These are phyloP conservation scores for Sebastes umbrosus DNA, from an alignment of 2,797 vertebrate species.

Conservation along the genomic window DNA sequence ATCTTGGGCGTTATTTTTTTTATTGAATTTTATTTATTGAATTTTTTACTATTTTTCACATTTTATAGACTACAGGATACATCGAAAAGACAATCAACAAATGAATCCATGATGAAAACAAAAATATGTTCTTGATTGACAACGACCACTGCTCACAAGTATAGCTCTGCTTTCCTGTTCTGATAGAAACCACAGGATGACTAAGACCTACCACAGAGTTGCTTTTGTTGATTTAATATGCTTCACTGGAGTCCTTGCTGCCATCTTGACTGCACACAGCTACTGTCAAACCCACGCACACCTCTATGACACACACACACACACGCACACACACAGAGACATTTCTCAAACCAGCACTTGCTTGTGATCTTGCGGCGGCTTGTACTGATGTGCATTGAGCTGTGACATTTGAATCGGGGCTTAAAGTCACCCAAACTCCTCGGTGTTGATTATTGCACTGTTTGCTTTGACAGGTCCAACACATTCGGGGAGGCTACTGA, in stretches of 20 bases:
- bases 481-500: background rate
- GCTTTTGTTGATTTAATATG: conserved; percentile 59
- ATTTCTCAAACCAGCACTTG: conserved; percentile 9
- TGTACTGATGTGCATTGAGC: conserved; percentile 28
- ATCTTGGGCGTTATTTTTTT: background rate
- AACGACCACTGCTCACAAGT: conserved; percentile 23
- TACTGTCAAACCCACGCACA: conserved; percentile 41
- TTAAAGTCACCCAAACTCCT: conserved; percentile 37
- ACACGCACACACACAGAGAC: background rate
- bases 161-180: conserved; percentile 16
- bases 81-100: background rate
- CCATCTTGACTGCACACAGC: conserved; percentile 41
- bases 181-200: conserved; percentile 44
- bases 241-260: conserved; percentile 45
- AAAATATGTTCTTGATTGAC: conserved; percentile 30
- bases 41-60: background rate
- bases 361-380: background rate
- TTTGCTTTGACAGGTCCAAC: conserved; percentile 10
- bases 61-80: background rate
- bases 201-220: conserved; percentile 47
- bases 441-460: conserved; percentile 17
- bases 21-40: too few species aligned
- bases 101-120: background rate
- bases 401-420: conserved; percentile 53
- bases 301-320: conserved; percentile 2